Percentiles rank a stretch among this genome's conserved stretches.
These are phyloP conservation scores for Hemiscyllium ocellatum DNA, from an alignment of 2,113 vertebrate species.

Conservation along the genomic window DNA sequence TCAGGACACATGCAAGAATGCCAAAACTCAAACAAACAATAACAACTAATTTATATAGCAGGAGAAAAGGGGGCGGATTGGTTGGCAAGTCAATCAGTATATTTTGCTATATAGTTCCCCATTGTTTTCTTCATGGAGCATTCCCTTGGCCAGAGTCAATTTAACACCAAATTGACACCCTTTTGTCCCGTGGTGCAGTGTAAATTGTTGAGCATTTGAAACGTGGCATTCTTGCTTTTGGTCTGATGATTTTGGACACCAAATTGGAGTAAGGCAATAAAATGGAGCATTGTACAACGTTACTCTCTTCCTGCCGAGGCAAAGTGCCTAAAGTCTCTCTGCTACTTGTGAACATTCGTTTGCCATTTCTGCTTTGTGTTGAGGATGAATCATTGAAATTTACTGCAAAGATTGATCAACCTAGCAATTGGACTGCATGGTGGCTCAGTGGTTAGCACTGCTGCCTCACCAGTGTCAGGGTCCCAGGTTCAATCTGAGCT, in stretches of 20 bases:
- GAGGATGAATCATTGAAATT: not conserved
- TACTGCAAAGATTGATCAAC: not conserved
- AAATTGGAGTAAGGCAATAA: not conserved
- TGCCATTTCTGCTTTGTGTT: not conserved
- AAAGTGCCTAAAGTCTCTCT: not conserved
- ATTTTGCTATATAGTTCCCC: no score
- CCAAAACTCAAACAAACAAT: no score
- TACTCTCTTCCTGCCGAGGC: no score
- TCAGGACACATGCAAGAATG: no score
- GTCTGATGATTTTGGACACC: not conserved
- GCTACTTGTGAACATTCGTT: not conserved
- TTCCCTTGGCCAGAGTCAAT: no score
- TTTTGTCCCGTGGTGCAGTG: not conserved
- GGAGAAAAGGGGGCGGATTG: no score
- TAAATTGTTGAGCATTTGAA: not conserved
- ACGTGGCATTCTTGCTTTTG: not conserved
- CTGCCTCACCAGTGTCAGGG: no score
- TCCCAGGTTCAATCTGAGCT: no score
- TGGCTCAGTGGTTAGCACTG: no score
- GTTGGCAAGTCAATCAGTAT: no score
- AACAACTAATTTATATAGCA: no score
- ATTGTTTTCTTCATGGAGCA: not conserved
- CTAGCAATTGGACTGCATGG: no score
- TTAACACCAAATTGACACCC: not conserved
- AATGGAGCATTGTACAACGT: not conserved